These are phyloP conservation scores for Hypomecis punctinalis DNA, from an alignment of 2,888 invertebrate species.

Conservation along the genomic window DNA sequence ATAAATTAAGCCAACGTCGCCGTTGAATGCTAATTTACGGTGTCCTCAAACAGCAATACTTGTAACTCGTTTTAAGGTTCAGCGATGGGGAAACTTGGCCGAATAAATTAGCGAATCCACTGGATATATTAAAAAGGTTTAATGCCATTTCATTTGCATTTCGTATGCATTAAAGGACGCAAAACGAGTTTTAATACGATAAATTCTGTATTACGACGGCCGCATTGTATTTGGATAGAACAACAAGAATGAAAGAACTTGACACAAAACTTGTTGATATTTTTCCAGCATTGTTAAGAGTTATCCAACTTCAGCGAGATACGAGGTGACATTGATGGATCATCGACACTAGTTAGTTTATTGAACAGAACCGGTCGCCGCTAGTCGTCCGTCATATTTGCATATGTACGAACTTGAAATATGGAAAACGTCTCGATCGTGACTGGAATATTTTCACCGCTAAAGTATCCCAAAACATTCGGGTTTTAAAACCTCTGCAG, in stretches of 20 bases:
- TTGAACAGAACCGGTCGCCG: constrained; percentile 52
- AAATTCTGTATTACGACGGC: constrained; percentile 1
- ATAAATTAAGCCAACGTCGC: constrained; percentile 45
- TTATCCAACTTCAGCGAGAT: constrained; percentile 46
- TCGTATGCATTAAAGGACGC: constrained; percentile 10
- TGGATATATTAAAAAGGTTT: constrained; percentile 28
- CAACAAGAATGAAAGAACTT: constrained; percentile 11
- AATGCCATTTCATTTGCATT: constrained; percentile 27
- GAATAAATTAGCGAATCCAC: constrained; percentile 30
- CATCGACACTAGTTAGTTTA: constrained; percentile 54
- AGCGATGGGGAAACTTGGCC: constrained; percentile 29
- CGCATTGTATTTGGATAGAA: constrained; percentile 8
- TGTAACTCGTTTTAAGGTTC: constrained; percentile 37
- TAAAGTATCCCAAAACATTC: neutral
- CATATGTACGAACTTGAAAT: constrained; percentile 56
- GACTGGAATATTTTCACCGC: constrained; percentile 45
- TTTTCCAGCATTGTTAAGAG: constrained; percentile 23
- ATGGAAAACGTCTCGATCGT: constrained; percentile 51
- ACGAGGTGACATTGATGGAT: constrained; percentile 68
- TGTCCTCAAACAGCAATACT: constrained; percentile 36
- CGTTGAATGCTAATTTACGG: constrained; percentile 45
- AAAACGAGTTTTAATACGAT: constrained; percentile 20
- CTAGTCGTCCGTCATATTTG: constrained; percentile 54
- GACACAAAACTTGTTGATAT: constrained; percentile 17
- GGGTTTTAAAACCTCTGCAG: constrained; percentile 13